Evolutionary conservation across 2,888 invertebrate species (phyloP).

Genomic region (Zonitis immaculata): DNA sequence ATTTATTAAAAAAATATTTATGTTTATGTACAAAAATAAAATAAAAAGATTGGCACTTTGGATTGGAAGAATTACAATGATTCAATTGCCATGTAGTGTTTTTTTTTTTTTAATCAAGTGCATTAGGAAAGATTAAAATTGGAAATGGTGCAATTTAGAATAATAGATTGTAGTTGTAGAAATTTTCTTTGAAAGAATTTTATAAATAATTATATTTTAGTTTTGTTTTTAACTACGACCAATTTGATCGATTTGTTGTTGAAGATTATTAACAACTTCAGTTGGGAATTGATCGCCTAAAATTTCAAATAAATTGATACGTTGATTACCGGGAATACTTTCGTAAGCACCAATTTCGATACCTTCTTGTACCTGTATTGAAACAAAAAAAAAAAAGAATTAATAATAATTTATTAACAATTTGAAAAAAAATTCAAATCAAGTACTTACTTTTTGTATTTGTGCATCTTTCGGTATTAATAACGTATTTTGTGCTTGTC

Average conservation of each 20-base stretch:
- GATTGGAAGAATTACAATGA: constrained; percentile 17
- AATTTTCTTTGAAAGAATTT: no score
- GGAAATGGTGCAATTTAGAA: no score
- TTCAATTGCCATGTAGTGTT: no score
- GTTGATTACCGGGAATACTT: constrained; percentile 79
- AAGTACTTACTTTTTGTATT: constrained; percentile 68
- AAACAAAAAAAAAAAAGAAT: no score
- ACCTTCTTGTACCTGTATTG: constrained; percentile 81
- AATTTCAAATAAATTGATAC: constrained; percentile 78
- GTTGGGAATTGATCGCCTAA: constrained; percentile 80
- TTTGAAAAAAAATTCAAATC: background rate
- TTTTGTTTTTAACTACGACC: constrained; percentile 56
- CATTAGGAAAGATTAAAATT: no score
- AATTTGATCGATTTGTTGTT: constrained; percentile 78
- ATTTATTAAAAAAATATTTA: constrained; percentile 4
- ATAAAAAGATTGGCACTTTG: constrained; percentile 16
- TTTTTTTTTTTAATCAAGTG: no score
- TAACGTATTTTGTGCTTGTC: constrained; percentile 80
- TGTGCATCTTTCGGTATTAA: constrained; percentile 82
- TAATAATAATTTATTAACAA: constrained; percentile 1
- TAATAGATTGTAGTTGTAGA: no score
- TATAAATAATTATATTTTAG: constrained; percentile 1
- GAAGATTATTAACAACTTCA: constrained; percentile 84
- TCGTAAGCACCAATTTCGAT: constrained; percentile 83
- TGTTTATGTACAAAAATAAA: constrained; percentile 4